Base-by-base conservation (phyloP, 2,113 vertebrate species). In the Thryonomys swinderianus region DNA sequence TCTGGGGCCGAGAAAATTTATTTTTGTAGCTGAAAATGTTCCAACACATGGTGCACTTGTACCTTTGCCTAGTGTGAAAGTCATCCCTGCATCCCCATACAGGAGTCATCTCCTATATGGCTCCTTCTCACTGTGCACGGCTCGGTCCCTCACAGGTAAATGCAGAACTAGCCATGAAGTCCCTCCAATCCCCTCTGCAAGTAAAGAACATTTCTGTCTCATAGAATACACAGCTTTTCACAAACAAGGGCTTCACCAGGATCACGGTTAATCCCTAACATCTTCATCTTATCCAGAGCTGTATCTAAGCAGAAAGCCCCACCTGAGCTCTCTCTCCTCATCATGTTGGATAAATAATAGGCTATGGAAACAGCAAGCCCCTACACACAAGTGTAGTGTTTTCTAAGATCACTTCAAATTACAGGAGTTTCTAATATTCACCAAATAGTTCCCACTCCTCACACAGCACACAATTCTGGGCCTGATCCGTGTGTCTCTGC, bases 401-500 rank as follows among this genome's bases (percentile, higher is more conserved):
- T 1, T 93, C 23, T 21, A 80, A 16, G 8, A 45, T 82, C 37
- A 76, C 37, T 0, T 6, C 13, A 17, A 66, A 88, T 91, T 3
- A 93, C 42, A 18, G 0, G 21, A 1, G 1, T 79, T 30, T 95
- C 92, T 97, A 71, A 34, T 0, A 3, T 0, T 87, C 64, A 84
- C 55, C 25, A 40, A 96, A 90, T 59, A 93, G 21, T 1, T 85
- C 8, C 90, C 64, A 94, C 42, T 95, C 78, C 9, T 95, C 92
- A 6, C 95, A 79, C 6, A 34, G 80, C 18, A 95, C 16, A 37
- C 4, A 4, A 20, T 21, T 45, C 25, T 7, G 20, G 11, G 2
- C 0, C 7, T 13, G 17, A 7, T 32, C 62, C 3, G 0, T 42
- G 25, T 71, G 3, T 34, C 0, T 25, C 21, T 2, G 23, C 3